Conservation (phyloP, 2,113 vertebrate species). For the Clarias gariepinus region DNA sequence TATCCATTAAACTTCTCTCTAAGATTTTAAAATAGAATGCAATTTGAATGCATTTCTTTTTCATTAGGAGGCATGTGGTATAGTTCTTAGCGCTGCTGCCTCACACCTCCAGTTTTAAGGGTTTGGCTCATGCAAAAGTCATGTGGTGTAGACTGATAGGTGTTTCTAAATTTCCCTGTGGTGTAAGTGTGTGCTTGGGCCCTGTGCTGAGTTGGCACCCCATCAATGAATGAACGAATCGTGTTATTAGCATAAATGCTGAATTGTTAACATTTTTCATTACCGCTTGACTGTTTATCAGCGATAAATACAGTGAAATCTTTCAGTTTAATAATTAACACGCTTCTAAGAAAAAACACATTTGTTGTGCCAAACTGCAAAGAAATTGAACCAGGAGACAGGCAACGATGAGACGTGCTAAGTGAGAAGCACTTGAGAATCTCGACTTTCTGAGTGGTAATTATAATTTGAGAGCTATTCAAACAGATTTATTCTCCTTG, state of each 20-base stretch:
- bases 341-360: background rate
- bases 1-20: background rate
- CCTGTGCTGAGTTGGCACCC: no score
- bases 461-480: constrained; percentile 8
- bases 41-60: background rate
- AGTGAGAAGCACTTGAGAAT: constrained; percentile 8
- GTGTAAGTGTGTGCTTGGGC: no score
- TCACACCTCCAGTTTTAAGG: no score
- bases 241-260: background rate
- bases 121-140: no score
- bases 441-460: constrained; percentile 13
- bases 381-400: constrained; percentile 7
- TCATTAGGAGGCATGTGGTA: no score
- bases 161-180: no score
- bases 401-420: background rate
- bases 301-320: background rate
- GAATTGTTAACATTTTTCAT: background rate
- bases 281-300: background rate
- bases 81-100: no score
- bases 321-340: constrained; percentile 8
- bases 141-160: no score
- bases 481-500: constrained; percentile 6
- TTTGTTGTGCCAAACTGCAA: background rate
- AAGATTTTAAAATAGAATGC: background rate
- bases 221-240: no score